Evolutionary conservation across 2,113 vertebrate species (phyloP).

Genomic region (Chlorodrepanis virens): DNA sequence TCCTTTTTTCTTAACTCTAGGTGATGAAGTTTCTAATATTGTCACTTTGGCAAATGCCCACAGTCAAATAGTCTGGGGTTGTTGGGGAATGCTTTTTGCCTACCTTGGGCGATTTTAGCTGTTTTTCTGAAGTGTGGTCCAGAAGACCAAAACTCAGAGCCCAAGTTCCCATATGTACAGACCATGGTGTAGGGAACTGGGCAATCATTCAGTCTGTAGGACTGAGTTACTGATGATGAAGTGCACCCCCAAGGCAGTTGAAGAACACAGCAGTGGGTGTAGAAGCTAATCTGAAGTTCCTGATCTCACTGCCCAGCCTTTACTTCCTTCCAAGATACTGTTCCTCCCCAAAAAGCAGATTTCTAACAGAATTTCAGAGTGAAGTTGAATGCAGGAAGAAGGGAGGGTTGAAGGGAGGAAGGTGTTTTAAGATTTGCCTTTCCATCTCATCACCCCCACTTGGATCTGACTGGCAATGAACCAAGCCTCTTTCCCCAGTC

Average conservation of each 20-base stretch:
- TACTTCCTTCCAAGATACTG: neutral
- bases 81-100: fast-evolving
- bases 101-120: neutral
- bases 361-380: neutral
- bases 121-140: neutral
- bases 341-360: neutral
- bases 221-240: neutral
- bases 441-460: no score
- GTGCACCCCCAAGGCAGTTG: neutral
- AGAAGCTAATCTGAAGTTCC: neutral
- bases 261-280: neutral
- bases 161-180: fast-evolving
- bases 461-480: neutral
- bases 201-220: neutral
- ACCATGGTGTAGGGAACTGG: neutral
- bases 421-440: neutral
- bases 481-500: neutral
- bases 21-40: neutral
- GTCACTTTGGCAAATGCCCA: neutral
- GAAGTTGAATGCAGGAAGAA: fast-evolving
- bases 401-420: neutral
- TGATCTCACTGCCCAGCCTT: neutral
- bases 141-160: neutral
- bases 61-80: neutral
- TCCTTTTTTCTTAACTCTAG: neutral